Evolutionary conservation across 2,797 vertebrate genomes (phyloP), one percentile per base, ranked within the genome.

Genomic region (Premnoplex brunnescens): DNA sequence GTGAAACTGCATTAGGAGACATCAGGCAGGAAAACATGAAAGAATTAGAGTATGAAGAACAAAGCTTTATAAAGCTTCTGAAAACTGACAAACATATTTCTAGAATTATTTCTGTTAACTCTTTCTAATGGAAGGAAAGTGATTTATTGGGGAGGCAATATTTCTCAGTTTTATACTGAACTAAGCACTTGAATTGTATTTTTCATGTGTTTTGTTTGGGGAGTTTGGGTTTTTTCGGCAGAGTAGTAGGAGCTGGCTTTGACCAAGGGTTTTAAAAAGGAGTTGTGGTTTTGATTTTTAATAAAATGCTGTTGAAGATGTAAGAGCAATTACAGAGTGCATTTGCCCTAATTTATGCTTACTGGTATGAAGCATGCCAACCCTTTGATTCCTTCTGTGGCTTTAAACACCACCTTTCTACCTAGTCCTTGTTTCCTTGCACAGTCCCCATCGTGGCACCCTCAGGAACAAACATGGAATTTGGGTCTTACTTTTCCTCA

Each of bases 1-100:
- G 92, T 85, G 95, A 96, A 97, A 95, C 94, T 95, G 89, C 82
- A 89, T 97, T 96, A 97, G 95, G 95, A 95, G 83, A 93, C 89
- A 97, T 93, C 91, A 97, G 97, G 95, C 92, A 96, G 89, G 85
- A 96, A 95, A 83, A 96, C 93, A 95, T 94, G 96, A 97, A 97
- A 97, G 97, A 91, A 96, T 95, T 93, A 95, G 72, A 94, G 82
- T 95, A 88, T 26, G 81, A 91, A 97, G 93, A 97, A 95, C 87
- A 97, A 97, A 97, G 96, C 73, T 88, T 62, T 58, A 41, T 16
- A 64, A 91, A 89, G 83, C 80, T 95, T 85, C 95, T 83, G 85
- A 79, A 85, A 96, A 84, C 66, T 92, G 58, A 95, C 83, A 97
- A 91, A 92, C 88, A 55, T 63, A 67, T 93, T 97, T 96, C 21